These are phyloP conservation scores for Cryptocephalus moraei DNA, from an alignment of 2,888 invertebrate genomes.

Conservation along the genomic window DNA sequence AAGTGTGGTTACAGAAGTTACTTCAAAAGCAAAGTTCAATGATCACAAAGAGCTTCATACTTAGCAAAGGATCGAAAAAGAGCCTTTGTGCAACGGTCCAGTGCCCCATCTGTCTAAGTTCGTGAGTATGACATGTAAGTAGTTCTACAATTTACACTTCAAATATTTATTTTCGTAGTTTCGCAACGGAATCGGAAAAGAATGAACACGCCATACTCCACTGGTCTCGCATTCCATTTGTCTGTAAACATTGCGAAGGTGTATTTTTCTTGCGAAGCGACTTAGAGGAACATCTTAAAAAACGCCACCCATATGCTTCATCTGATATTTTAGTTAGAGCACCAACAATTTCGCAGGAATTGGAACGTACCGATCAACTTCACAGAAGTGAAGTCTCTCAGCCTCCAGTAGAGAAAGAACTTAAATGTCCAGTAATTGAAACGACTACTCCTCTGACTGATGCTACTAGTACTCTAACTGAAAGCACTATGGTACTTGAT, in stretches of 20 bases:
- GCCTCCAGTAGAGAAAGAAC: background rate
- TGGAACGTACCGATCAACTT: constrained; percentile 6
- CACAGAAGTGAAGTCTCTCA: constrained; percentile 3
- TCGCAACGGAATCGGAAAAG: constrained; percentile 22
- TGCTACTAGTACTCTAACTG: no score
- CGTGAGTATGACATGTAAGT: constrained; percentile 12
- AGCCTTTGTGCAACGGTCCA: background rate
- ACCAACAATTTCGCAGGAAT: constrained; percentile 11
- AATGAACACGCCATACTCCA: constrained; percentile 40
- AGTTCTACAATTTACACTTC: background rate
- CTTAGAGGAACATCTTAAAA: constrained; percentile 12
- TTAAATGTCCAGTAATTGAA: no score
- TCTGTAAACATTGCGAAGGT: constrained; percentile 37
- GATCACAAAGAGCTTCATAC: no score
- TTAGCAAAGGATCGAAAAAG: no score
- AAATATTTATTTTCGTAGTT: constrained; percentile 11
- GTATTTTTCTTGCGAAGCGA: constrained; percentile 15
- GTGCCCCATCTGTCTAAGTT: constrained; percentile 14
- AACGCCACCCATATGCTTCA: constrained; percentile 10
- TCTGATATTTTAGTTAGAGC: constrained; percentile 7
- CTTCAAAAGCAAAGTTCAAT: constrained; percentile 4
- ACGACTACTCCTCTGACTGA: no score
- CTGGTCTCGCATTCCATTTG: constrained; percentile 38
- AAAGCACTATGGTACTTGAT: no score
- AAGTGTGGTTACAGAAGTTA: constrained; percentile 25